Base-by-base conservation (phyloP, 2,888 invertebrate genomes). In the Cosmia trapezina region DNA sequence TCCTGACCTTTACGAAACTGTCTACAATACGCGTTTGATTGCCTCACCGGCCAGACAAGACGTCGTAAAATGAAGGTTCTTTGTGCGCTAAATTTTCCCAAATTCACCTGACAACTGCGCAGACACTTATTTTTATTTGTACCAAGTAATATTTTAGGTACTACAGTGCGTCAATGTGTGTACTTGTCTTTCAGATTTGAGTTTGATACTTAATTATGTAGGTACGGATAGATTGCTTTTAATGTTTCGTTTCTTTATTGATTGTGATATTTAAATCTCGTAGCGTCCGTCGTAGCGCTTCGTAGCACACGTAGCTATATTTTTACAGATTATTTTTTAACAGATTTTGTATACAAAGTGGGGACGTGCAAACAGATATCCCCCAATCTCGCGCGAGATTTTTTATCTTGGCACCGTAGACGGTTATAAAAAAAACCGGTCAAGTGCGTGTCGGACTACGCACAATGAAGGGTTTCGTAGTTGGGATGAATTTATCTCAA, bases 31-130 rank as follows among this genome's bases (percentile, higher is more conserved):
- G 51, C 47, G 56, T 77, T 78, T 70, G 70, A 78, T 70, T 78
- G 83, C 70, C 82, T 53, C 17, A 37, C 65, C 45, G 51, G 22
- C 83, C 83, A 78, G 83, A 82, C 82, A 68, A 59, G 37, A 81
- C 12, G 45, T 82, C 82, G 70, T 78, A 64, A 78, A 70, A 57
- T 43, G 54, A 61, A 61, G 78, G 60, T 53, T 64, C 61, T 77
- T 68, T 61, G 45, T 65, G 45, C 51, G 41, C 41, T 49, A 41
- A 82, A 54, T 56, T 56, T 77, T 56, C 37, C 37, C 12, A 51
- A 49, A 81, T 56, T 28, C 28, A 47, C 82, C 70, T 68, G 82
- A 60, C 51, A 68, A 60, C 68, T 19, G 59, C 73, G 49, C 33
- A 79, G 72, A 33, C 60, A 54, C 12, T 79, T 56, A 19, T 59